Conservation (phyloP, 2,113 vertebrate genomes). For the human (Homo sapiens) region DNA sequence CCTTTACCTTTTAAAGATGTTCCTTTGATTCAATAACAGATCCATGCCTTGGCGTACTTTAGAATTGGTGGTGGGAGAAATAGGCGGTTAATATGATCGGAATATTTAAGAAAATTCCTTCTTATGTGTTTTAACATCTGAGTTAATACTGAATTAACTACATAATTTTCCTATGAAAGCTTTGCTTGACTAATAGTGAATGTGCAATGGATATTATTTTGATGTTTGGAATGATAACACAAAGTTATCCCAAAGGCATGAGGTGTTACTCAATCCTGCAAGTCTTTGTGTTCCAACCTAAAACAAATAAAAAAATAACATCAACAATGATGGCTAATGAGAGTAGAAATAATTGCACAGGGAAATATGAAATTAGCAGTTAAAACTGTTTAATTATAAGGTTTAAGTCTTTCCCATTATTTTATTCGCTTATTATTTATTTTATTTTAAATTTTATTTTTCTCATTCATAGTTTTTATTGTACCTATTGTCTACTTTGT, state of each 20-base stretch:
- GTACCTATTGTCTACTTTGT: neutral
- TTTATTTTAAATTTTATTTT: neutral
- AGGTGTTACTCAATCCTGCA: neutral
- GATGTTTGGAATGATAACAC: conserved; percentile 11
- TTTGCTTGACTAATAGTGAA: neutral
- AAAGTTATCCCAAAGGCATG: neutral
- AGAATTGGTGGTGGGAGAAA: neutral
- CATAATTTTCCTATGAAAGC: neutral
- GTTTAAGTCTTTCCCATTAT: neutral
- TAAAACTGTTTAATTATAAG: neutral
- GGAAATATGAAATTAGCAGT: neutral
- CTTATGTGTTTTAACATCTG: neutral
- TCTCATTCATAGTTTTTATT: neutral
- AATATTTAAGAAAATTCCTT: neutral
- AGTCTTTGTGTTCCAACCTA: neutral
- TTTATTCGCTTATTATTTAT: neutral
- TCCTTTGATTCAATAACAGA: neutral
- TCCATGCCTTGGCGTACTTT: neutral
- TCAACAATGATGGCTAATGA: neutral
- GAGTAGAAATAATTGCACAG: neutral
- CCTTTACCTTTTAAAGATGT: neutral
- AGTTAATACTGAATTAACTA: neutral
- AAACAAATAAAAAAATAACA: conserved; percentile 25
- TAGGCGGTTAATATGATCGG: neutral
- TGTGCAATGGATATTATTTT: conserved; percentile 4